These are phyloP conservation scores for Microctenopoma lineatum DNA, from an alignment of 2,797 vertebrate species.

Conservation along the genomic window DNA sequence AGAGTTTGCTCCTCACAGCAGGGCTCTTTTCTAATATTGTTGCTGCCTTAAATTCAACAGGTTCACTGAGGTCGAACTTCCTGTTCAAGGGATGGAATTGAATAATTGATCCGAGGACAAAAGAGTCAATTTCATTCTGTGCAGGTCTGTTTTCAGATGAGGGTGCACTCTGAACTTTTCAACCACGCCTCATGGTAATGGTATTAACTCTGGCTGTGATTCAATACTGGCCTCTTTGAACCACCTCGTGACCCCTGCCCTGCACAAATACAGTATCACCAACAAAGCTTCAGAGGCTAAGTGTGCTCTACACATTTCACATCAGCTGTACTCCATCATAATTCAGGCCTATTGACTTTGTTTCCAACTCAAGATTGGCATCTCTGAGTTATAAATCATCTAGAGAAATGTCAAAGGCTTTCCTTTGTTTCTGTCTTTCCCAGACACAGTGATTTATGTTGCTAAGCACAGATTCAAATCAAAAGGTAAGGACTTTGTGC, in stretches of 20 bases:
- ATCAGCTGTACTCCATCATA: conserved; percentile 55
- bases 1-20: conserved; percentile 18
- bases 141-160: conserved; percentile 60
- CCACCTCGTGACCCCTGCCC: conserved; percentile 61
- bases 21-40: conserved; percentile 40
- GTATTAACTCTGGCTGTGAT: conserved; percentile 70
- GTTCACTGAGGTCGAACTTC: conserved; percentile 70
- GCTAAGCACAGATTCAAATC: conserved; percentile 67
- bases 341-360: conserved; percentile 56
- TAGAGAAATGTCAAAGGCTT: conserved; percentile 40
- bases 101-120: conserved; percentile 75
- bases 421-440: conserved; percentile 56
- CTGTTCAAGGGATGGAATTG: conserved; percentile 68
- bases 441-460: conserved; percentile 66
- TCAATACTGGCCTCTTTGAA: conserved; percentile 61
- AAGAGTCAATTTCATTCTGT: conserved; percentile 68
- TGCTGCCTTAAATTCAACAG: conserved; percentile 59
- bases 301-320: conserved; percentile 11
- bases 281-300: conserved; percentile 11
- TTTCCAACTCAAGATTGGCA: conserved; percentile 41
- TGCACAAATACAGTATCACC: conserved; percentile 38
- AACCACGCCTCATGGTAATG: conserved; percentile 65
- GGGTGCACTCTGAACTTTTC: conserved; percentile 63
- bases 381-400: conserved; percentile 49
- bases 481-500: conserved; percentile 55